Evolutionary conservation across 2,797 vertebrate species (phyloP).

Genomic region (Coregonus sp.): DNA sequence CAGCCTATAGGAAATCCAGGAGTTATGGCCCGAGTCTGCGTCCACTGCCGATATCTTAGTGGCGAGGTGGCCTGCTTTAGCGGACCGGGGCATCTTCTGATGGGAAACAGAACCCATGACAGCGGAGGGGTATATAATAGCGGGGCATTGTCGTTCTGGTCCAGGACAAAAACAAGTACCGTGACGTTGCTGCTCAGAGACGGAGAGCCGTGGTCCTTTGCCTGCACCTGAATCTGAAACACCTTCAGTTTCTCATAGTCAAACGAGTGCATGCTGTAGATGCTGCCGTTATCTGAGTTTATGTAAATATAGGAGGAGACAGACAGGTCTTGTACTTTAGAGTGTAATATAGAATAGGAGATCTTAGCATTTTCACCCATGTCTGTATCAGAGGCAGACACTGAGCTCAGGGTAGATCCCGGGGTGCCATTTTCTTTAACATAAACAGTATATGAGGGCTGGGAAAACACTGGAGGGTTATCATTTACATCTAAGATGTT

Average conservation of each 20-base stretch:
- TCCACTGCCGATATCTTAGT: constrained; percentile 44
- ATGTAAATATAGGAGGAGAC: constrained; percentile 59
- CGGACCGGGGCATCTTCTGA: constrained; percentile 58
- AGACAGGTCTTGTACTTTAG: constrained; percentile 30
- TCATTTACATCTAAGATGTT: constrained; percentile 79
- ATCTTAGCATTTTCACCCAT: constrained; percentile 52
- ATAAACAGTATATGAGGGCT: constrained; percentile 46
- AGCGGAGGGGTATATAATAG: constrained; percentile 65
- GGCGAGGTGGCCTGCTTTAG: constrained; percentile 37
- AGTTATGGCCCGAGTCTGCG: constrained; percentile 41
- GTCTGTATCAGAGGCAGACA: constrained; percentile 60
- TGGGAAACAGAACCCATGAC: constrained; percentile 54
- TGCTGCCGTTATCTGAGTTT: constrained; percentile 58
- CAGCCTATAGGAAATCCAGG: constrained; percentile 43
- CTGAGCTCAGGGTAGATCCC: constrained; percentile 44
- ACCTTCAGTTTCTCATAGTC: constrained; percentile 63
- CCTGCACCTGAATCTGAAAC: constrained; percentile 55
- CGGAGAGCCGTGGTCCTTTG: constrained; percentile 62
- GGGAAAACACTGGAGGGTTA: constrained; percentile 65
- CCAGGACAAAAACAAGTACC: constrained; percentile 66
- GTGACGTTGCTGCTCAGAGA: constrained; percentile 68
- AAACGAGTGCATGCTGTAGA: constrained; percentile 62
- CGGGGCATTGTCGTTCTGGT: constrained; percentile 68
- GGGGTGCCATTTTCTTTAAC: constrained; percentile 53
- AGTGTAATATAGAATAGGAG: constrained; percentile 51